Conservation (phyloP, 2,888 invertebrate genomes). For the Pachydiplax longipennis region DNA sequence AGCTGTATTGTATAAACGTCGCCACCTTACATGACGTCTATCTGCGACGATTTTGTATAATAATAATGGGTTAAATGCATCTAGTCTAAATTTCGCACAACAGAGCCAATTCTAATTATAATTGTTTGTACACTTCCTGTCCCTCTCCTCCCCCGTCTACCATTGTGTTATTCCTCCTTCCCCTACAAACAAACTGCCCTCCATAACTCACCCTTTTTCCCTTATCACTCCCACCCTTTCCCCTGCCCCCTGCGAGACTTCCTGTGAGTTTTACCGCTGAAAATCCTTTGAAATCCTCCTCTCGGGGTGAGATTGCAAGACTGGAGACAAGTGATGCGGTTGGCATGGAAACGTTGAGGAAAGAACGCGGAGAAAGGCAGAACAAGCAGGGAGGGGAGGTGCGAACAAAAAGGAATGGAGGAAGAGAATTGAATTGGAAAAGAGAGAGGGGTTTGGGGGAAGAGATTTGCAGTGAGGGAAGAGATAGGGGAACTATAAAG, state of each 20-base stretch:
- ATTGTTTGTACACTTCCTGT: not conserved
- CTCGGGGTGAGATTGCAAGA: constrained; percentile 2
- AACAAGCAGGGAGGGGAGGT: not conserved
- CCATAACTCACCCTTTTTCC: not conserved
- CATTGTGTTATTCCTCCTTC: not conserved
- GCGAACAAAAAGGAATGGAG: not conserved
- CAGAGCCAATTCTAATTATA: too few relatives aligned
- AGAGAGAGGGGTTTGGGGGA: not conserved
- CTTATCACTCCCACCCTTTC: not conserved
- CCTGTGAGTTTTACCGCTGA: not conserved
- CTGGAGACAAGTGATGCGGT: constrained; percentile 40
- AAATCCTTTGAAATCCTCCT: constrained; percentile 43
- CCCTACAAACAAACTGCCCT: not conserved
- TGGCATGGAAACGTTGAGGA: not conserved
- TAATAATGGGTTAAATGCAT: too few relatives aligned
- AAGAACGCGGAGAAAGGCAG: not conserved
- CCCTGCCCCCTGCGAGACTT: not conserved
- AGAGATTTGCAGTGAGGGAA: not conserved
- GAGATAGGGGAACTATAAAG: not conserved
- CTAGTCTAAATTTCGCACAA: too few relatives aligned
- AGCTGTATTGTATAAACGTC: too few relatives aligned
- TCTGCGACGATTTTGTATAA: too few relatives aligned
- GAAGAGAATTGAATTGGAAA: constrained; percentile 17
- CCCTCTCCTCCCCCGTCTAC: not conserved
- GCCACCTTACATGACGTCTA: too few relatives aligned